These are phyloP conservation scores for Gymnothorax reevesii DNA, from an alignment of 2,797 vertebrate species.

Conservation along the genomic window DNA sequence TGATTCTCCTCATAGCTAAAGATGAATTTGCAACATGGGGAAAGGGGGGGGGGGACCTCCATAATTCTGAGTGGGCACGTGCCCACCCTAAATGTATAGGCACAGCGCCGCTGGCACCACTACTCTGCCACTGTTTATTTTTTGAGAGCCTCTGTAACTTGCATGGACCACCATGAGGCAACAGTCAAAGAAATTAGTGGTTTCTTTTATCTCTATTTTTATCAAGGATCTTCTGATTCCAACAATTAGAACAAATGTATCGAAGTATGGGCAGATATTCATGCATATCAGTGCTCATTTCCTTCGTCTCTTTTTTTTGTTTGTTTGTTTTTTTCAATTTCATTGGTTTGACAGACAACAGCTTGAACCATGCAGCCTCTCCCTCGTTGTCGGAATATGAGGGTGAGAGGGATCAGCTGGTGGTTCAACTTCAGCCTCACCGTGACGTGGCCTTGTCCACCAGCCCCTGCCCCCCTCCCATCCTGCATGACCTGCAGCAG, in stretches of 20 bases:
- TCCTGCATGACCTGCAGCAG: slow-evolving; percentile 92
- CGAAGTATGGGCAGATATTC: neutral
- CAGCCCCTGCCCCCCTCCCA: slow-evolving; percentile 69
- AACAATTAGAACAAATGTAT: neutral
- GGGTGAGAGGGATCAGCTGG: slow-evolving; percentile 75
- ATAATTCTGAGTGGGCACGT: too few relatives aligned
- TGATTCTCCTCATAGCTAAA: too few relatives aligned
- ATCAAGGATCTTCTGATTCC: neutral
- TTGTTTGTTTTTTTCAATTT: too few relatives aligned
- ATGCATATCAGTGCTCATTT: neutral
- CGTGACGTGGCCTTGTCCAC: slow-evolving; percentile 61
- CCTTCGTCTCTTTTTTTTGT: neutral
- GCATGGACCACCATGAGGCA: neutral
- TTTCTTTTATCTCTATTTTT: neutral
- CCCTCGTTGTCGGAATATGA: slow-evolving; percentile 76
- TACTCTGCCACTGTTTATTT: neutral
- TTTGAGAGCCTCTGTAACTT: neutral
- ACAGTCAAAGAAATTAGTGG: neutral
- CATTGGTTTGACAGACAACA: slow-evolving; percentile 72
- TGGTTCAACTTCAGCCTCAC: slow-evolving; percentile 79
- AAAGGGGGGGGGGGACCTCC: too few relatives aligned
- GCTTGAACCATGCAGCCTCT: slow-evolving; percentile 78
- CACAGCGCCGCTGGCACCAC: too few relatives aligned
- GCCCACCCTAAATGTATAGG: too few relatives aligned
- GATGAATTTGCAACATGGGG: too few relatives aligned